Base-by-base conservation (phyloP, 1,140 invertebrate genomes). In the Holotrichia oblita region DNA sequence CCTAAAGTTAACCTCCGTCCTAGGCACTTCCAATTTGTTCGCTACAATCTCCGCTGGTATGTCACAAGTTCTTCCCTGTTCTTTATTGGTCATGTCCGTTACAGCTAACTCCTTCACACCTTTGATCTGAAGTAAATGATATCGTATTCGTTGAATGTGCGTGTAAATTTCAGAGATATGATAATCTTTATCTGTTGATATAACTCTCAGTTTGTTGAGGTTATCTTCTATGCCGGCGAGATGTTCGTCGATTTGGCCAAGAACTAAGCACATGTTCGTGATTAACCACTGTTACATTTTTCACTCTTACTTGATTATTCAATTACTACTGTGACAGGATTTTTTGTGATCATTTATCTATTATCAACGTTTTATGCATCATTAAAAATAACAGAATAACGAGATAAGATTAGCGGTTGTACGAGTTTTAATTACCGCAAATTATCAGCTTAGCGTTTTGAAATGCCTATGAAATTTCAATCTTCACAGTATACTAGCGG, bases 371-470 rank as follows among this genome's bases (percentile, higher is more conserved):
- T 24, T 69, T 22, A 69, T 14, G 61, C 20, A 69, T 69, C 20
- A 22, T 69, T 69, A 34, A 24, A 34, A 69, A 14, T 69, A 20
- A 69, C 61, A 27, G 20, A 27, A 22, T 6, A 69, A 14, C 61
- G 12, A 69, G 61, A 69, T 69, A 69, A 69, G 61, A 69, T 69
- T 69, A 34, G 20, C 61, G 61, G 22, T 69, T 69, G 44, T 27
- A 69, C 22, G 61, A 2, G 61, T 69, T 69, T 69, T 34, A 69
- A 69, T 69, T 69, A 69, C 61, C 61, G 61, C 61, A 69, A 69
- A 69, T 69, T 69, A 69, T 69, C 61, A 69, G 27, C 22, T 69
- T 69, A 69, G 22, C 20, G 20, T 24, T 69, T 69, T 14, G 61
- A 24, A 69, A 69, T 20, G 12, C 20, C n/a, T 8, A 22, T 10